Evolutionary conservation across 2,888 invertebrate genomes (phyloP), one percentile per base, ranked within the genome.

Genomic region (Plagiodera versicolora): DNA sequence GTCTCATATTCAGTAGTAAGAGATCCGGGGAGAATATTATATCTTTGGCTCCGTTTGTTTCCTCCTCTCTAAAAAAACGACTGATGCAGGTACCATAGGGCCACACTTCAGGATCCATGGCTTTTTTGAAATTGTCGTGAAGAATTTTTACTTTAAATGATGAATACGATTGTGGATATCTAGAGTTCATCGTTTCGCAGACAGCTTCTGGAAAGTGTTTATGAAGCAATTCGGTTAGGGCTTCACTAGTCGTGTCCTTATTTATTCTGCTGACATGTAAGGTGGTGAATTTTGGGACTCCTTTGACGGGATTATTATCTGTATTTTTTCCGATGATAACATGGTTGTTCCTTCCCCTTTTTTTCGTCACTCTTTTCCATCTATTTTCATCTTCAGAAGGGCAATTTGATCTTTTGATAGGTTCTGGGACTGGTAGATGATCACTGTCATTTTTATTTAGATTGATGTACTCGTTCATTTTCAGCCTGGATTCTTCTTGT

Each of bases 111-210:
- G n/a, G n/a, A n/a, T n/a, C n/a, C n/a, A n/a, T n/a, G n/a, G n/a
- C n/a, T n/a, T n/a, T n/a, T n/a, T n/a, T n/a, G n/a, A n/a, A 53
- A 44, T 53, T 44, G 14, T 53, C 44, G 1, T 54, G n/a, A 14
- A 8, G 14, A 45, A 54, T 45, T 16, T 45, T 44, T 16, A 54
- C 45, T 44, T 45, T 45, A 18, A 54, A 45, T 54, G 54, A 45
- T 54, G 54, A 28, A 45, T 54, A 45, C 14, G 49, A 49, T 24
- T 28, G 6, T 49, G 49, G 49, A 49, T 49, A 49, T 28, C 49
- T 49, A n/a, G 30, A 49, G 49, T 24, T 49, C 49, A 49, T 49
- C n/a, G 28, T 19, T 16, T 49, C 20, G 16, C 49, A 49, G 28
- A 24, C n/a, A 11, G 32, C 32, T 32, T 32, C 32, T 11, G 32